Evolutionary conservation across 2,797 vertebrate genomes (phyloP).

Genomic region (Clarias fuscus): DNA sequence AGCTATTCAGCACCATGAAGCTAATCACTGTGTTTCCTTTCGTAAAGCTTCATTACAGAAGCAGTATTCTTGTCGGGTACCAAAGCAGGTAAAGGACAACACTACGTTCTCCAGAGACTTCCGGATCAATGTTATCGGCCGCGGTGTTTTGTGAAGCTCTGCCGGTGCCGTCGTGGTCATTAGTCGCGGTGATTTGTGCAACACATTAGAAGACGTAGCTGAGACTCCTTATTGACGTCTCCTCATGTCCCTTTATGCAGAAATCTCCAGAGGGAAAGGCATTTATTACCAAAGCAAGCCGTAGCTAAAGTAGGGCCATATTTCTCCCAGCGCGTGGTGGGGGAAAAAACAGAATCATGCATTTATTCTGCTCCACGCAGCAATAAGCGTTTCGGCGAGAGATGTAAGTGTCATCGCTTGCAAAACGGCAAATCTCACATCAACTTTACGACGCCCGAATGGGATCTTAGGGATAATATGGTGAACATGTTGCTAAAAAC

Average conservation of each 20-base stretch:
- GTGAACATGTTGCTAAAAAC: not conserved
- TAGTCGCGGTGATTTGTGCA: constrained; percentile 62
- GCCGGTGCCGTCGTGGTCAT: constrained; percentile 53
- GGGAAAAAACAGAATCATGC: not conserved
- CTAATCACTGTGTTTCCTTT: constrained; percentile 39
- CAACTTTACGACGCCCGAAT: constrained; percentile 1
- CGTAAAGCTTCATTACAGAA: constrained; percentile 44
- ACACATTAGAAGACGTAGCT: constrained; percentile 56
- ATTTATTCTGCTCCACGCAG: constrained; percentile 9
- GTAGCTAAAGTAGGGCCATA: constrained; percentile 34
- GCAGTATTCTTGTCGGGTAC: not conserved
- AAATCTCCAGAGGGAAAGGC: constrained; percentile 50
- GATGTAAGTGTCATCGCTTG: constrained; percentile 1
- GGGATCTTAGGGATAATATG: not conserved
- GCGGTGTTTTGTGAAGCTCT: constrained; percentile 33
- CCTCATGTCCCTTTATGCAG: constrained; percentile 48
- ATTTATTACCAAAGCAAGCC: constrained; percentile 57
- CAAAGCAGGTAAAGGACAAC: constrained; percentile 39
- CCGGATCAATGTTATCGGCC: constrained; percentile 54
- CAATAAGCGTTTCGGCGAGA: not conserved
- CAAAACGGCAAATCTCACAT: constrained; percentile 9
- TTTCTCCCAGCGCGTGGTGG: constrained; percentile 28
- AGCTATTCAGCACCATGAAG: constrained; percentile 25
- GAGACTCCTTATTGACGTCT: constrained; percentile 59
- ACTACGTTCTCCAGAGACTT: constrained; percentile 22